phyloP scores from a whole-genome alignment of 2,113 vertebrate genomes.

The Tor tambroides region DNA sequence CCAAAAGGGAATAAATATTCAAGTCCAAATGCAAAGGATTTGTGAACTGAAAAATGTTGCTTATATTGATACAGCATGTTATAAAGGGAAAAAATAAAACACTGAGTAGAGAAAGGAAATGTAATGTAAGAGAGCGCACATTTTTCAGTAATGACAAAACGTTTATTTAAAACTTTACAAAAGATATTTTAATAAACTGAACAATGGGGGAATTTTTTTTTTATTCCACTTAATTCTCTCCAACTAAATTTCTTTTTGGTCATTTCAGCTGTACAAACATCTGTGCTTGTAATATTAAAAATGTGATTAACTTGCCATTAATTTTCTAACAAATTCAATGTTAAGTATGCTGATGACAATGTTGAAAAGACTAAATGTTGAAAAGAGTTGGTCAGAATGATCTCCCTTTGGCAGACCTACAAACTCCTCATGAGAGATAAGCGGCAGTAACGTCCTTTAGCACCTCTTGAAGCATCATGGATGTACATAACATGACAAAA shows the following conservation, averaged over 20 bases:
- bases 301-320: neutral
- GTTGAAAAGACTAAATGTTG: neutral
- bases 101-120: neutral
- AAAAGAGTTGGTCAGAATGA: neutral
- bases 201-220: neutral
- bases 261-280: neutral
- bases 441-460: neutral
- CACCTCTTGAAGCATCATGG: neutral
- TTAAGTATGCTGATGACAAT: neutral
- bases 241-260: neutral
- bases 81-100: neutral
- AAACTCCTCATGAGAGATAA: neutral
- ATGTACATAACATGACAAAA: neutral
- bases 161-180: conserved; percentile 20
- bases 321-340: neutral
- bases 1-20: neutral
- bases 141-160: neutral
- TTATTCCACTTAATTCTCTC: neutral
- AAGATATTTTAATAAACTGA: neutral
- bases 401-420: neutral
- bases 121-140: neutral
- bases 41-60: neutral
- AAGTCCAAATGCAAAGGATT: neutral
- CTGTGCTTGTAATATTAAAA: neutral
- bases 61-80: neutral